These are phyloP conservation scores for Echinops telfairi DNA, from an alignment of 2,113 vertebrate genomes.

Conservation along the genomic window DNA sequence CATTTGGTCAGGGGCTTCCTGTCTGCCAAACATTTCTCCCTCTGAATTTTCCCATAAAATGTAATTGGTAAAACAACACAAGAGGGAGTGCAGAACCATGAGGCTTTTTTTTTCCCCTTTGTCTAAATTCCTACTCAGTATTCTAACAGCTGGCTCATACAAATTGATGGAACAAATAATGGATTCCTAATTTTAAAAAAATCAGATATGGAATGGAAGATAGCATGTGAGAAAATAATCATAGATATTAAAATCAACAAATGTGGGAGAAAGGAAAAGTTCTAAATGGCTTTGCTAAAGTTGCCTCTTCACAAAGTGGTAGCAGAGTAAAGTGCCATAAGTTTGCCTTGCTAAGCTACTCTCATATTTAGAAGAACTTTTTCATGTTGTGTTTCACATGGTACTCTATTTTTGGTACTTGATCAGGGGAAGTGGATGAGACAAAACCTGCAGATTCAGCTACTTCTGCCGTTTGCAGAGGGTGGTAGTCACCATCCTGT, in stretches of 20 bases:
- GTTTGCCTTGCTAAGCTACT: not conserved
- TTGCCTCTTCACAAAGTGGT: constrained; percentile 2
- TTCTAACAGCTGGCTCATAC: constrained; percentile 57
- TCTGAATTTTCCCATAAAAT: constrained; percentile 55
- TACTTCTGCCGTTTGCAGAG: not conserved
- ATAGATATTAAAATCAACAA: constrained; percentile 58
- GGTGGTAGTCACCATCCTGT: not conserved
- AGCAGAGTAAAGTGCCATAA: not conserved
- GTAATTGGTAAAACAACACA: constrained; percentile 49
- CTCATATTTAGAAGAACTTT: not conserved
- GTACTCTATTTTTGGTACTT: too few relatives aligned
- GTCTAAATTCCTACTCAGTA: constrained; percentile 41
- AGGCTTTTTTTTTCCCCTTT: not conserved
- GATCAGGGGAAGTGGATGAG: too few relatives aligned
- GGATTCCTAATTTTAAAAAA: constrained; percentile 28
- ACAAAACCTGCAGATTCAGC: too few relatives aligned
- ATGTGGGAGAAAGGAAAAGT: not conserved
- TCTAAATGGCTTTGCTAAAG: not conserved
- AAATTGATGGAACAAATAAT: constrained; percentile 70
- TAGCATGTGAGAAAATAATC: constrained; percentile 6
- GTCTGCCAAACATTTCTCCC: not conserved
- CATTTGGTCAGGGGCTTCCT: not conserved
- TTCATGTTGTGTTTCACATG: not conserved
- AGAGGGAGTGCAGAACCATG: not conserved
- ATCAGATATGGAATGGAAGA: not conserved